Evolutionary conservation across 2,797 vertebrate species (phyloP), one percentile per base, ranked within the genome.

Genomic region (Ambastaia sidthimunki): DNA sequence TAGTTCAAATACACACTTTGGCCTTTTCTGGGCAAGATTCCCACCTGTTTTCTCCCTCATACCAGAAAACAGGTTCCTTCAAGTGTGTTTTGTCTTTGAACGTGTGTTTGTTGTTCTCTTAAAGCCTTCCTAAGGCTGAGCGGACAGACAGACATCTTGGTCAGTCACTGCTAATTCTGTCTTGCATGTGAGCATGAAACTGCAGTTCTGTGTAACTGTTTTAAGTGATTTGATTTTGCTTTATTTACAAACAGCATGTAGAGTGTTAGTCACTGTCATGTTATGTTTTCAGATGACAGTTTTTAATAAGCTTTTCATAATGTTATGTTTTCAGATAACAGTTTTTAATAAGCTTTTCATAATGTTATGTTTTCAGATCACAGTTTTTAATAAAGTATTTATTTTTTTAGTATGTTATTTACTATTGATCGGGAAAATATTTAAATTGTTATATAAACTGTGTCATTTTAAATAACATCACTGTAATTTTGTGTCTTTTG

Each of bases 101-200:
- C 84, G 54, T 91, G 80, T 91, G 80, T 91, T 73, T 92, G 78
- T 90, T 80, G 66, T 86, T 84, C 93, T 88, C 94, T 93, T 94
- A 92, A 97, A 97, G 97, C 96, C 94, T 92, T 93, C 95, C 86
- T 97, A 97, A 92, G 93, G 93, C 94, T 95, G 93, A 93, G 94
- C 93, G 94, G 95, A 97, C 92, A 93, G 92, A 93, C 94, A 92
- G 93, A 94, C 94, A 89, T 93, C 88, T 94, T 95, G 97, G 96
- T 98, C 94, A 97, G 96, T 98, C 94, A 91, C 93, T 92, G 94
- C 91, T 91, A 90, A 90, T 94, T 87, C 86, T 85, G 92, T 91
- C 86, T 86, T 93, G 94, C 93, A 93, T 95, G 93, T 82, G 80
- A 80, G 93, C 93, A 94, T 92, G 91, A 90, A 85, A 88, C 28